These are phyloP conservation scores for Apocrypta bakeri DNA, from an alignment of 1,140 invertebrate species.

Conservation along the genomic window DNA sequence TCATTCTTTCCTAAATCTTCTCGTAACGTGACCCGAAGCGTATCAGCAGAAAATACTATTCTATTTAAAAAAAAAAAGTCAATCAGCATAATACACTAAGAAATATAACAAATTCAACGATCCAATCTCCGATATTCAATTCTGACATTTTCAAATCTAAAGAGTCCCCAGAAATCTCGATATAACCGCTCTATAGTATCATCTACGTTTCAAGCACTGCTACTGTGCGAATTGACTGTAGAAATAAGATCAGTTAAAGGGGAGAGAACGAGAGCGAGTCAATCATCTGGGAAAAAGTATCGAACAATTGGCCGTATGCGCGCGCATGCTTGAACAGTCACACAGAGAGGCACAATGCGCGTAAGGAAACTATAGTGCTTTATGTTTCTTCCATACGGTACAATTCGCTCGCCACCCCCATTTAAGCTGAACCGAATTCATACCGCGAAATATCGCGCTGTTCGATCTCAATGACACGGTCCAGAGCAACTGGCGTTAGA, in stretches of 20 bases:
- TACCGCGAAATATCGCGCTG: constrained; percentile 12
- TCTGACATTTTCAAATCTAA: too few relatives aligned
- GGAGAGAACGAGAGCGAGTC: constrained; percentile 44
- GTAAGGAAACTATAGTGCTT: neutral
- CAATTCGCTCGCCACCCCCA: constrained; percentile 49
- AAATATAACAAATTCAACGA: too few relatives aligned
- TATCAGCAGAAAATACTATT: too few relatives aligned
- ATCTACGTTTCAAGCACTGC: too few relatives aligned
- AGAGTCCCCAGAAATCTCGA: too few relatives aligned
- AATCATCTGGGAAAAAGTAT: constrained; percentile 58
- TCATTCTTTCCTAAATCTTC: too few relatives aligned
- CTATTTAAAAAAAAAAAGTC: too few relatives aligned
- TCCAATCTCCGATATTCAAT: too few relatives aligned
- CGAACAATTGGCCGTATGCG: constrained; percentile 39
- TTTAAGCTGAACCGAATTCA: neutral
- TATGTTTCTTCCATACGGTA: neutral
- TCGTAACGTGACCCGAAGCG: too few relatives aligned
- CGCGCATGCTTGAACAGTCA: constrained; percentile 7
- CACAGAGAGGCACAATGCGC: neutral
- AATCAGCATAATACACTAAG: too few relatives aligned
- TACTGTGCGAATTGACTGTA: neutral
- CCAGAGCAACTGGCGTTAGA: constrained; percentile 35
- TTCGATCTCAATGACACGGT: constrained; percentile 60
- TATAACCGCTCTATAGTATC: too few relatives aligned
- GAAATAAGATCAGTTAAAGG: constrained; percentile 4